These are phyloP conservation scores for Trinectes maculatus DNA, from an alignment of 2,113 vertebrate species.

Conservation along the genomic window DNA sequence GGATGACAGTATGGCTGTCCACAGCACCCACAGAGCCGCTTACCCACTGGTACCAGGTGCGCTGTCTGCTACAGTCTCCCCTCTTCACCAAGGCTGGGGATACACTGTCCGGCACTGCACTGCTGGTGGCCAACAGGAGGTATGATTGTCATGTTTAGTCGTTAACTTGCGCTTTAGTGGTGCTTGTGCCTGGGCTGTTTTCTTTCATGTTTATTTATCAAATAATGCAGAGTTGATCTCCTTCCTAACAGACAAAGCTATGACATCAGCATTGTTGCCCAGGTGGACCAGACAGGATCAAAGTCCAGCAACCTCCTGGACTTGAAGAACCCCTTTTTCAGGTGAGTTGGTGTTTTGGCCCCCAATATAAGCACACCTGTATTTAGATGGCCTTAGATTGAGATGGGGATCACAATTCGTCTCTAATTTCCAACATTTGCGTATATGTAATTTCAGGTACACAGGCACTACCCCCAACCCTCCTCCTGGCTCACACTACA, in stretches of 20 bases:
- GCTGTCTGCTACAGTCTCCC: slow-evolving; percentile 94
- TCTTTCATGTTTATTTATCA: neutral
- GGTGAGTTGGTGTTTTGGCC: slow-evolving; percentile 73
- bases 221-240: neutral
- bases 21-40: slow-evolving; percentile 94
- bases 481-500: slow-evolving; percentile 93
- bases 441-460: slow-evolving; percentile 82
- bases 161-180: too few species aligned
- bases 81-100: slow-evolving; percentile 95
- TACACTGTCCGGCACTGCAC: slow-evolving; percentile 92
- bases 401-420: neutral
- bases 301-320: slow-evolving; percentile 96
- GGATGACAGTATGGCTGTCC: slow-evolving; percentile 94
- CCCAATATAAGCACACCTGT: too few species aligned
- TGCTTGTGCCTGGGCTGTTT: too few species aligned
- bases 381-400: too few species aligned
- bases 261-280: slow-evolving; percentile 96
- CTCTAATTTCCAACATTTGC: slow-evolving; percentile 8
- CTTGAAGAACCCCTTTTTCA: slow-evolving; percentile 96
- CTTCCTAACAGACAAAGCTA: slow-evolving; percentile 89
- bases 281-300: slow-evolving; percentile 96
- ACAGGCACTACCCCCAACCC: slow-evolving; percentile 90
- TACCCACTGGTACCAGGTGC: slow-evolving; percentile 97
- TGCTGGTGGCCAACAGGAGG: slow-evolving; percentile 95
- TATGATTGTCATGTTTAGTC: slow-evolving; percentile 57